phyloP scores from a whole-genome alignment of 30 jellyfish, hydroid and myxozoan species.

The Aurelia aurita complex sp. Pacific region DNA sequence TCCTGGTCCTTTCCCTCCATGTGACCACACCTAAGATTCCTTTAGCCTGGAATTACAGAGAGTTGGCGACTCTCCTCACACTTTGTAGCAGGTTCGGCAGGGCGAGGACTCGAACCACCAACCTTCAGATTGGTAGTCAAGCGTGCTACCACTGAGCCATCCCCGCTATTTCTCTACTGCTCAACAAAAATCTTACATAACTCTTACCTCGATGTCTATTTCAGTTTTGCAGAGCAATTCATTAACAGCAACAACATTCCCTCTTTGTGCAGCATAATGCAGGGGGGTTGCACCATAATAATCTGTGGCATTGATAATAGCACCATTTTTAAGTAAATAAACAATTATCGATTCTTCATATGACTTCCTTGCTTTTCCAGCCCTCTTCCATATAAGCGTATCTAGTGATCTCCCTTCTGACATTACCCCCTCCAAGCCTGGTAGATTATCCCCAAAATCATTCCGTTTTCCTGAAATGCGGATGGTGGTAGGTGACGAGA shows the following conservation, averaged over 20 bases:
- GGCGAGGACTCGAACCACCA: no score
- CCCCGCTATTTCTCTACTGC: no score
- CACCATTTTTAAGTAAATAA: slow-evolving; percentile 70
- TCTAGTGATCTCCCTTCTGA: slow-evolving; percentile 69
- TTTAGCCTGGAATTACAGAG: no score
- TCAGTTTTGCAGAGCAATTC: slow-evolving; percentile 55
- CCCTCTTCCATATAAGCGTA: slow-evolving; percentile 51
- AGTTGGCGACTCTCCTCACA: no score
- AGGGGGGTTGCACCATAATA: slow-evolving; percentile 92
- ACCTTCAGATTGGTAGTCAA: no score
- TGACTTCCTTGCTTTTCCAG: slow-evolving; percentile 10
- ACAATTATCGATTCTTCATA: slow-evolving; percentile 74
- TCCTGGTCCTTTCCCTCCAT: no score
- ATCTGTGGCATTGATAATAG: slow-evolving; percentile 91
- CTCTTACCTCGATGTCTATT: slow-evolving; percentile 86
- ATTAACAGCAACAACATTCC: slow-evolving; percentile 80
- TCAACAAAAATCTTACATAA: no score
- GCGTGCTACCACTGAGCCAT: no score
- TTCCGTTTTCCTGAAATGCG: background rate
- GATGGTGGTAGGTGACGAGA: slow-evolving; percentile 20
- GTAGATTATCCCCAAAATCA: slow-evolving; percentile 6
- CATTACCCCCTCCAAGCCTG: slow-evolving; percentile 16
- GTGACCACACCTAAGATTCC: no score
- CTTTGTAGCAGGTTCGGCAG: no score
- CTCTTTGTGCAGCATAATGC: slow-evolving; percentile 95